A percentile compares a stretch with the other conserved stretches of the same genome.
Conservation (phyloP, 2,888 invertebrate genomes). For the Chloroclysta siterata region DNA sequence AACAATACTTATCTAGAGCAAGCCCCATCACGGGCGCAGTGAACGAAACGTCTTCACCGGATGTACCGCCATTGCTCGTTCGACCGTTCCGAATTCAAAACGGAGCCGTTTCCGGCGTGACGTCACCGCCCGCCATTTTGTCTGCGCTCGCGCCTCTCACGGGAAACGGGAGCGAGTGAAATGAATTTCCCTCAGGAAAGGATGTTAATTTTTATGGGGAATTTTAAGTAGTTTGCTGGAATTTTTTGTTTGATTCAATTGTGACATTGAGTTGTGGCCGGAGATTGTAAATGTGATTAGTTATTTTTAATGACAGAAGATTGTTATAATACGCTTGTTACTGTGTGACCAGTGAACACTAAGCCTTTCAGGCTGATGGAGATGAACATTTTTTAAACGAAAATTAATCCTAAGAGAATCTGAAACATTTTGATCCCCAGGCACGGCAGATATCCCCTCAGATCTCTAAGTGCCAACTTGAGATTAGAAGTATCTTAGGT, state of each 20-base stretch:
- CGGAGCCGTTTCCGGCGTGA: slow-evolving; percentile 83
- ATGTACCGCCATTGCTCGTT: slow-evolving; percentile 84
- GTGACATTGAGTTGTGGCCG: slow-evolving; percentile 21
- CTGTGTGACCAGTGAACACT: background rate
- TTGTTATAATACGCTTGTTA: background rate
- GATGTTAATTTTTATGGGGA: slow-evolving; percentile 53
- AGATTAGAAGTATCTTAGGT: too few relatives aligned
- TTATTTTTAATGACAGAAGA: slow-evolving; percentile 20
- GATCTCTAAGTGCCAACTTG: too few relatives aligned
- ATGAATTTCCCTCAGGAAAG: slow-evolving; percentile 76
- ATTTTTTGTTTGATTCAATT: slow-evolving; percentile 35
- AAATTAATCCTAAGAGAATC: too few relatives aligned
- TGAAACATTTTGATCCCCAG: too few relatives aligned
- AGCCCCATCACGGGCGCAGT: slow-evolving; percentile 59
- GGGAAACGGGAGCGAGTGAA: slow-evolving; percentile 78
- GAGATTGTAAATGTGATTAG: slow-evolving; percentile 13
- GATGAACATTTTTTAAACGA: too few relatives aligned
- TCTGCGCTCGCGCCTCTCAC: slow-evolving; percentile 68
- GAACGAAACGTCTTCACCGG: slow-evolving; percentile 84
- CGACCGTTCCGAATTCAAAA: slow-evolving; percentile 85
- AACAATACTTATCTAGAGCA: slow-evolving; percentile 43
- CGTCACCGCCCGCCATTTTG: slow-evolving; percentile 77
- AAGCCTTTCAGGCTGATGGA: too few relatives aligned
- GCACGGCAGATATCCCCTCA: too few relatives aligned
- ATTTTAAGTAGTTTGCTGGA: slow-evolving; percentile 37